These are phyloP conservation scores for Thinocorus orbignyianus DNA, from an alignment of 2,113 vertebrate genomes.

Conservation along the genomic window DNA sequence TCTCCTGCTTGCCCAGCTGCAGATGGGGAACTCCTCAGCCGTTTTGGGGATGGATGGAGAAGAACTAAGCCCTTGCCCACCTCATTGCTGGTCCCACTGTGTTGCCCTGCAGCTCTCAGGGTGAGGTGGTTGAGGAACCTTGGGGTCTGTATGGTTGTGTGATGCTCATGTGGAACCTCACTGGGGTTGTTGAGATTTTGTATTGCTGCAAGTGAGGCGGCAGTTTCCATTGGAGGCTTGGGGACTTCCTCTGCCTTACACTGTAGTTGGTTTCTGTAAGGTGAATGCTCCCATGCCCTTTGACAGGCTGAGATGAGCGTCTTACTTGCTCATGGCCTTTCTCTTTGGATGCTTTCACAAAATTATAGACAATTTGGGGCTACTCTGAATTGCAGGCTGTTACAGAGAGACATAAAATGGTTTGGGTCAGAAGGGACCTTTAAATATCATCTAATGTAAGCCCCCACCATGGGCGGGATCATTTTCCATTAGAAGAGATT, in stretches of 20 bases:
- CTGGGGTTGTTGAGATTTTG: not conserved
- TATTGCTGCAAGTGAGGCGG: not conserved
- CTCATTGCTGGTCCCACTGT: fast-evolving
- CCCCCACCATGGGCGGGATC: not conserved
- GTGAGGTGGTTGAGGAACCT: fast-evolving
- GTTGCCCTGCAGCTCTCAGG: not conserved
- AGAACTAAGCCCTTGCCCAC: not conserved
- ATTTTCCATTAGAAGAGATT: fast-evolving
- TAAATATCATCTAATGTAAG: not conserved
- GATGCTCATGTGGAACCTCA: not conserved
- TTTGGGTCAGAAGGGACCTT: not conserved
- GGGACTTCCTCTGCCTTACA: not conserved
- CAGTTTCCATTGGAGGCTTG: fast-evolving
- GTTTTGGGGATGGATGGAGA: fast-evolving
- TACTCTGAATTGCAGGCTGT: fast-evolving
- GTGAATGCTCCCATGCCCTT: not conserved
- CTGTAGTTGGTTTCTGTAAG: not conserved
- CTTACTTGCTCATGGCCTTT: not conserved
- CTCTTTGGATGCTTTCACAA: not conserved
- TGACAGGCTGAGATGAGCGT: not conserved
- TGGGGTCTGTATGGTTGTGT: fast-evolving
- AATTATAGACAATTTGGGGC: not conserved
- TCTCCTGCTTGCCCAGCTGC: not conserved
- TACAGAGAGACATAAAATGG: not conserved
- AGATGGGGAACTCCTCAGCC: not conserved